Evolutionary conservation across 2,113 vertebrate genomes (phyloP).

Genomic region (Malurus alboscapulatus): DNA sequence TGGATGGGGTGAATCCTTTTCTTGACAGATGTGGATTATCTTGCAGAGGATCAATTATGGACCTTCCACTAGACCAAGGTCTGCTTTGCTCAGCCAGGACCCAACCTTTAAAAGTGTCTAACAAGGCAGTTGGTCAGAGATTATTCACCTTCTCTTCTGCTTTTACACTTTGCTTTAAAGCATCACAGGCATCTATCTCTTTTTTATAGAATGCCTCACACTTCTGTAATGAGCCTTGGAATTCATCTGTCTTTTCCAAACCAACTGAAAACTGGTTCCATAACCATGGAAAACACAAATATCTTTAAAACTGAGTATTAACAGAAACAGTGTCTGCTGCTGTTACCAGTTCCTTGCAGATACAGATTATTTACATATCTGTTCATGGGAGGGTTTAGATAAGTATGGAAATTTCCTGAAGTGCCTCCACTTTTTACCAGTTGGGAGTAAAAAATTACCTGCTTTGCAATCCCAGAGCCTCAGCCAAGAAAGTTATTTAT

Average conservation of each 20-base stretch:
- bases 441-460: neutral
- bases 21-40: neutral
- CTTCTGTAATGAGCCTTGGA: neutral
- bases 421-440: neutral
- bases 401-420: neutral
- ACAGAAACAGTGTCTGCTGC: neutral
- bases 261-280: neutral
- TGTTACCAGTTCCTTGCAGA: neutral
- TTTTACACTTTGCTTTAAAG: neutral
- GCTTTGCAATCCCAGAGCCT: neutral
- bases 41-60: neutral
- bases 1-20: neutral
- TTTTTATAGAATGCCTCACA: neutral
- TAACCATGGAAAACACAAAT: neutral
- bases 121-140: neutral
- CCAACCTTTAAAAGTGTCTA: neutral
- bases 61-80: neutral
- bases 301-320: neutral
- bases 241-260: neutral
- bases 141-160: neutral
- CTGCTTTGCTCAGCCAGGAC: neutral
- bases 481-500: constrained; percentile 24
- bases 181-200: neutral
- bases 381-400: neutral
- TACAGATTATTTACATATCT: neutral